Evolutionary conservation across 2,113 vertebrate species (phyloP).

Genomic region (Trogon surrucura): DNA sequence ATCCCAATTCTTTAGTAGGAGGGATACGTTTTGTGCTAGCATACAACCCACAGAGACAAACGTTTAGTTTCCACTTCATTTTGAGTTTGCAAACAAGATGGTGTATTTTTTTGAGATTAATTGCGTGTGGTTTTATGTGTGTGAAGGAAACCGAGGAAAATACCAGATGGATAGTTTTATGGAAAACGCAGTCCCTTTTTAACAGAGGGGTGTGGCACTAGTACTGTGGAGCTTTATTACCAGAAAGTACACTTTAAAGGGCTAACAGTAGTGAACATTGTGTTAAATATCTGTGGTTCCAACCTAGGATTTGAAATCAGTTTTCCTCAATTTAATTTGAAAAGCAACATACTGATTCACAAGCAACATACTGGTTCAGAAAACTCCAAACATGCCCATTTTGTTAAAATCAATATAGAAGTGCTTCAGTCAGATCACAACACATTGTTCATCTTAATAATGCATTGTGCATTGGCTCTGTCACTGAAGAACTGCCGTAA

Average conservation of each 20-base stretch:
- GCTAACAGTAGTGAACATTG: conserved; percentile 17
- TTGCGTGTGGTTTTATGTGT: neutral
- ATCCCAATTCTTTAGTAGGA: neutral
- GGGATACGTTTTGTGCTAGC: neutral
- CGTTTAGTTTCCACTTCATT: neutral
- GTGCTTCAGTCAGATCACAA: neutral
- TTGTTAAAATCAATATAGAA: neutral
- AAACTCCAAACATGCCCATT: neutral
- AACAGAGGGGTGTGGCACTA: neutral
- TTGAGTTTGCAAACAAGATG: neutral
- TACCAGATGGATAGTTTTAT: neutral
- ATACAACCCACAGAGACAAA: neutral
- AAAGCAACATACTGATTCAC: neutral
- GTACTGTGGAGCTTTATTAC: neutral
- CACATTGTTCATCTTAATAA: neutral
- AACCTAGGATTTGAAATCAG: neutral
- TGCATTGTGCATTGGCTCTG: neutral
- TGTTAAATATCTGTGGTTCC: neutral
- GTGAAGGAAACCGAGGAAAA: neutral
- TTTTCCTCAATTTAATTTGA: neutral
- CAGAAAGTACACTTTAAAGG: neutral
- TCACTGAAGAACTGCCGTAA: neutral
- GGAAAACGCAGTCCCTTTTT: neutral
- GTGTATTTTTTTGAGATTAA: neutral
- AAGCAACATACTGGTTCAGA: neutral